Evolutionary conservation across 2,888 invertebrate genomes (phyloP), one percentile per base, ranked within the genome.

Genomic region (Torymus aiolomorphi): DNA sequence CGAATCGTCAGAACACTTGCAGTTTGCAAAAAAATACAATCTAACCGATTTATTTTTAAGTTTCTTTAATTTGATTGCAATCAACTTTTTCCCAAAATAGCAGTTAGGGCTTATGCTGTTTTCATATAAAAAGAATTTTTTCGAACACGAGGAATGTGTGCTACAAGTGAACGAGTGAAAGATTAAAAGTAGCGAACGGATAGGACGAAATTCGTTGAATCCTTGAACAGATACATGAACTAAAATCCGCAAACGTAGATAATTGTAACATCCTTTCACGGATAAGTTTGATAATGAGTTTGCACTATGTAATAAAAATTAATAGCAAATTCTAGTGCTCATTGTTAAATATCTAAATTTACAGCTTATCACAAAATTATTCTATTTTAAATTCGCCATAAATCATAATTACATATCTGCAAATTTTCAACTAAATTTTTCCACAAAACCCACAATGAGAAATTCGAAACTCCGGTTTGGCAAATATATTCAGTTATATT

Each of bases 401-500:
- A 31, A 31, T 31, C 31, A 31, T 31, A 1, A 31, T 31, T 31
- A 31, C 31, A 31, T 31, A 31, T 31, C 31, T 11, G 51, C 14
- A 49, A 20, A 59, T 20, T 71, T 51, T 31, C 31, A 31, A 71
- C 11, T 62, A 52, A 62, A 62, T 59, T 65, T 54, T 65, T 65
- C 24, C 20, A 10, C 20, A 65, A 65, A 42, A 16, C 0, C 49
- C n/a, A 42, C 16, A 51, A 42, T 18, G 56, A 18, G 65, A 54
- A 52, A 59, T 67, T 75, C 59, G 54, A 75, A 75, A 67, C 59
- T 75, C 13, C 52, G 52, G 51, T 52, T 67, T 66, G 75, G 54
- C 66, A 65, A 65, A 20, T 61, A 61, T 8, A 31, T 8, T 31
- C 31, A 31, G 31, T 31, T 31, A 31, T 31, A 31, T 31, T 31